Evolutionary conservation across 2,888 invertebrate species (phyloP), one percentile per base, ranked within the genome.

Genomic region (Ophraella communa): DNA sequence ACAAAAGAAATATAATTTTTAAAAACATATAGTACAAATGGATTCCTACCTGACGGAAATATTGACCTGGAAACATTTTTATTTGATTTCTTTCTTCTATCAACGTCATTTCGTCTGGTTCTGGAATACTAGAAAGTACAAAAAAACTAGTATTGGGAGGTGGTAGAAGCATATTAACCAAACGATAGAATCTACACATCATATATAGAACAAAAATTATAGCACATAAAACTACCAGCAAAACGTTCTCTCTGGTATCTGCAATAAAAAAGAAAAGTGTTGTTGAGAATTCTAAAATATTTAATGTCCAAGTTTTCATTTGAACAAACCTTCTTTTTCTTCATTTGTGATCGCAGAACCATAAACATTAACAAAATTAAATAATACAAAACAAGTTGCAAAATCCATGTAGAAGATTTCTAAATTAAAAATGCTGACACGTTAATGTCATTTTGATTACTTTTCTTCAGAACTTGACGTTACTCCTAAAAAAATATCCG

Each of bases 191-290:
- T 18, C 4, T 21, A 21, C 21, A 45, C 20, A 45, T 3, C 11
- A 21, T 21, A 45, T n/a, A 45, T 45, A 45, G 21, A n/a, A 20
- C 0, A 21, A 45, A 3, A n/a, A 45, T 11, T 21, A 45, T 3
- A 21, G 45, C 21, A 21, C 20, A 20, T 45, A 45, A 11, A 0
- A 45, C 45, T 71, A 58, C 64, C 70, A 62, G 62, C 56, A 54
- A 54, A 70, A 66, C 63, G 69, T 53, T 73, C 64, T 57, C 56
- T 55, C 52, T 67, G 67, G 20, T 57, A 72, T 45, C 70, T 45
- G 21, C 1, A 45, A 45, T 45, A 20, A 21, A 45, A 74, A 64
- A 68, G 70, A n/a, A n/a, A n/a, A n/a, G n/a, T n/a, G n/a, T n/a
- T n/a, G n/a, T n/a, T n/a, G n/a, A n/a, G n/a, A n/a, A n/a, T n/a